phyloP scores from a whole-genome alignment of 2,888 invertebrate species.

The Drosophila heteroneura region DNA sequence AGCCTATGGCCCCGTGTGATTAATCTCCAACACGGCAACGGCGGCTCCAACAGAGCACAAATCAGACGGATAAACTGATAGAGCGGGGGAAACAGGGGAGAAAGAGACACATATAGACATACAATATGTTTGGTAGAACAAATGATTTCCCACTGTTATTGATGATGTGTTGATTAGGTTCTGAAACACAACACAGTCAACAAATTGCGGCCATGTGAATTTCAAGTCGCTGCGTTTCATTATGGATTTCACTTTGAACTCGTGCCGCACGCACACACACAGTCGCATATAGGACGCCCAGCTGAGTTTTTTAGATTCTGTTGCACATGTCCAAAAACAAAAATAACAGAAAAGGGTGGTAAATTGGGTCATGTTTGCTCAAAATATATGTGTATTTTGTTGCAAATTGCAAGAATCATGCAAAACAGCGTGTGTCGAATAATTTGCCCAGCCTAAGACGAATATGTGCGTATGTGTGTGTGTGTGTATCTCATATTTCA shows the following conservation, averaged over 20 bases:
- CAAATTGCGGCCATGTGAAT: constrained; percentile 80
- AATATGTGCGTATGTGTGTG: not conserved
- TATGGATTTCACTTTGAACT: constrained; percentile 78
- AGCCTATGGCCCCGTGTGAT: constrained; percentile 70
- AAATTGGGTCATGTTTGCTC: constrained; percentile 77
- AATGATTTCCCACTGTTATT: constrained; percentile 81
- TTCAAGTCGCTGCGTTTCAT: constrained; percentile 59
- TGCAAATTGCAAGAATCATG: constrained; percentile 76
- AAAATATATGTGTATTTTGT: constrained; percentile 53
- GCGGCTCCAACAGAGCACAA: constrained; percentile 41
- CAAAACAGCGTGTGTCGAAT: constrained; percentile 77
- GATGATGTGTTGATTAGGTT: constrained; percentile 84
- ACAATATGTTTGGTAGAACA: constrained; percentile 52
- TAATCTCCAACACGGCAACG: constrained; percentile 68
- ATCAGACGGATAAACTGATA: constrained; percentile 37
- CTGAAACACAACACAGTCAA: constrained; percentile 62
- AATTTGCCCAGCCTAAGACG: constrained; percentile 60
- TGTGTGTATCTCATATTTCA: constrained; percentile 48
- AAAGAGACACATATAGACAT: constrained; percentile 18
- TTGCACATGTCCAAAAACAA: constrained; percentile 41
- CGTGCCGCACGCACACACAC: constrained; percentile 58
- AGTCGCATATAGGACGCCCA: constrained; percentile 41
- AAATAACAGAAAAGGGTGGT: constrained; percentile 24
- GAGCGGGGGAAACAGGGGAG: constrained; percentile 15
- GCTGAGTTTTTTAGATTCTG: constrained; percentile 50